Evolutionary conservation across 2,888 invertebrate species (phyloP).

Genomic region (Automeris io): DNA sequence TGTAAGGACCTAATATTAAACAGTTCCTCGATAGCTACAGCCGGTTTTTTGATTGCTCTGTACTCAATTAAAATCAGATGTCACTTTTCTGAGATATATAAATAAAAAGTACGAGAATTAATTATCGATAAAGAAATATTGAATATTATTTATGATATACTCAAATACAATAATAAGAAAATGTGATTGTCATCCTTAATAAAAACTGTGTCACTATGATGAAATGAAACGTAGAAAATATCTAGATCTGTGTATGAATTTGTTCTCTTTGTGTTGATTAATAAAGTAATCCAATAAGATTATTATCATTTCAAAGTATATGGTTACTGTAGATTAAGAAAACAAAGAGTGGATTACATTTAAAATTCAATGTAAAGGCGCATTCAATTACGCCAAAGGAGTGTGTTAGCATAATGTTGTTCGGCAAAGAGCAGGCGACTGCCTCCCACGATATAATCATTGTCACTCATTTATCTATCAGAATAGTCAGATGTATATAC

Average conservation of each 20-base stretch:
- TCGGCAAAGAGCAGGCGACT: slow-evolving; percentile 31
- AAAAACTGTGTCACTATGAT: slow-evolving; percentile 22
- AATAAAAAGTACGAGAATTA: no score
- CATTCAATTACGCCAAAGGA: slow-evolving; percentile 48
- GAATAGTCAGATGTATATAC: no score
- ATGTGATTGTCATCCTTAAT: slow-evolving; percentile 31
- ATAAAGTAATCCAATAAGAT: slow-evolving; percentile 30
- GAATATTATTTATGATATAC: slow-evolving; percentile 10
- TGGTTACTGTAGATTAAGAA: slow-evolving; percentile 34
- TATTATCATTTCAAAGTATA: slow-evolving; percentile 26
- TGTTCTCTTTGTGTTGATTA: slow-evolving; percentile 14
- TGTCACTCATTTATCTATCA: slow-evolving; percentile 8
- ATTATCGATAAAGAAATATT: slow-evolving; percentile 2
- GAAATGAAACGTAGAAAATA: slow-evolving; percentile 23
- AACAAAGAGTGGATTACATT: slow-evolving; percentile 52
- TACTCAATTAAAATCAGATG: no score
- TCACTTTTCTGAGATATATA: no score
- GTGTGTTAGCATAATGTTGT: slow-evolving; percentile 49
- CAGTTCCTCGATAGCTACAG: no score
- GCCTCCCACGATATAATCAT: slow-evolving; percentile 45
- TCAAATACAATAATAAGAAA: slow-evolving; percentile 19
- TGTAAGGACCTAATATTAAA: no score
- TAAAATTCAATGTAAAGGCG: slow-evolving; percentile 56
- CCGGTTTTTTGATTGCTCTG: no score
- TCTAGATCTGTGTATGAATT: slow-evolving; percentile 20